phyloP scores from a whole-genome alignment of 2,113 vertebrate species.

The Alosa alosa region DNA sequence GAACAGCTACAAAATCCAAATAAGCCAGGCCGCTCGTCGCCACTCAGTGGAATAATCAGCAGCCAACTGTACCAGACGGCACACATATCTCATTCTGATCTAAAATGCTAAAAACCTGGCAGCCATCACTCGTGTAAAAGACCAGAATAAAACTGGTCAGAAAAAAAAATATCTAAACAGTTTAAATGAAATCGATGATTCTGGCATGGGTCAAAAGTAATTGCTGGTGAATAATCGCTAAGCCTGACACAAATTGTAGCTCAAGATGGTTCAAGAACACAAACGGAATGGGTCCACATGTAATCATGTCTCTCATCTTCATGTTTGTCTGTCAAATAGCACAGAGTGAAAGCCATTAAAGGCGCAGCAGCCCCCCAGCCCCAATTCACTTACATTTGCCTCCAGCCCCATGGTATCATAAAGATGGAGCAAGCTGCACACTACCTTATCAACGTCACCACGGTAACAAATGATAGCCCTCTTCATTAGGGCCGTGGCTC shows the following conservation, averaged over 20 bases:
- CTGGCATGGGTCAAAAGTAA: not conserved
- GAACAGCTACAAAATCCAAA: not conserved
- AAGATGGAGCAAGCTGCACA: conserved; percentile 20
- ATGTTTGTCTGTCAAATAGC: conserved; percentile 40
- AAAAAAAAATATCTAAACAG: not conserved
- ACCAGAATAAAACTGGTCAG: not conserved
- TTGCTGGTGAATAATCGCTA: not conserved
- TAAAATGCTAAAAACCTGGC: not conserved
- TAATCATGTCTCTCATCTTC: not conserved
- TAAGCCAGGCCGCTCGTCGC: not conserved
- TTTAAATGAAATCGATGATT: not conserved
- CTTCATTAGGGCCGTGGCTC: conserved; percentile 14
- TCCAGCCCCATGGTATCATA: conserved; percentile 26
- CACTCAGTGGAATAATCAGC: not conserved
- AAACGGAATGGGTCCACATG: not conserved
- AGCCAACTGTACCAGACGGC: not conserved
- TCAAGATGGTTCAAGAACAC: not conserved
- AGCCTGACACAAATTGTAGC: not conserved
- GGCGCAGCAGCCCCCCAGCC: not conserved
- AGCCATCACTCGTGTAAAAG: not conserved
- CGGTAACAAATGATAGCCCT: conserved; percentile 40
- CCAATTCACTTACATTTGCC: conserved; percentile 36
- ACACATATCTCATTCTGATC: not conserved
- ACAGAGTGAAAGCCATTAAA: conserved; percentile 27
- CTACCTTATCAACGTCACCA: conserved; percentile 48